Conservation (phyloP, 2,888 invertebrate species). For the Harpalus rubripes region DNA sequence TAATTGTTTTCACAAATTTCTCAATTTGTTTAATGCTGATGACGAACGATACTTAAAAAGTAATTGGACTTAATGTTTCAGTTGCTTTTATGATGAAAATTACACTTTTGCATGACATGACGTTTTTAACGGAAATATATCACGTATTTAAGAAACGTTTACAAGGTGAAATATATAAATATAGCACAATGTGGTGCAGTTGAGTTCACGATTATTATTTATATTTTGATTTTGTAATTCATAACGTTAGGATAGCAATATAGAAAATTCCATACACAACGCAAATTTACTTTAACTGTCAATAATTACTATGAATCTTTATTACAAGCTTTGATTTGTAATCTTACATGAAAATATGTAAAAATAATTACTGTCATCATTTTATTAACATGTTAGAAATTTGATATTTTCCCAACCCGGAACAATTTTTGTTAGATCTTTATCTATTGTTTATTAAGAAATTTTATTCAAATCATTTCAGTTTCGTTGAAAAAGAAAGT, state of each 20-base stretch:
- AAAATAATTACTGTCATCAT: neutral
- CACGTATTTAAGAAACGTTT: neutral
- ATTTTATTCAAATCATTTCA: neutral
- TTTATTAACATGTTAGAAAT: neutral
- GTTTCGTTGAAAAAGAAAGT: constrained; percentile 2
- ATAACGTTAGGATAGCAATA: too few relatives aligned
- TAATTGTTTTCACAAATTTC: constrained; percentile 53
- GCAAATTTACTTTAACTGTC: too few relatives aligned
- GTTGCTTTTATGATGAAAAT: constrained; percentile 22
- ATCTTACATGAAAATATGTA: neutral
- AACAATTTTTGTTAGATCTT: neutral
- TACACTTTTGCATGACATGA: neutral
- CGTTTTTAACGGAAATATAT: neutral
- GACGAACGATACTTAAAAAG: constrained; percentile 45
- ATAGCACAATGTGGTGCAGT: too few relatives aligned
- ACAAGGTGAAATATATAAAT: too few relatives aligned
- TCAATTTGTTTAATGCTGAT: constrained; percentile 48
- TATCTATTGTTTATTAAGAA: neutral
- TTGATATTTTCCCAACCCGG: constrained; percentile 4
- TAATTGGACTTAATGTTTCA: constrained; percentile 47
- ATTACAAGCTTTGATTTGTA: neutral
- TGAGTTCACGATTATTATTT: too few relatives aligned
- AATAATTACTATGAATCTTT: too few relatives aligned
- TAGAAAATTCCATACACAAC: too few relatives aligned
- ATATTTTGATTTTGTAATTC: too few relatives aligned